phyloP scores from a whole-genome alignment of 2,113 vertebrate species.

The Coryphaenoides rupestris region DNA sequence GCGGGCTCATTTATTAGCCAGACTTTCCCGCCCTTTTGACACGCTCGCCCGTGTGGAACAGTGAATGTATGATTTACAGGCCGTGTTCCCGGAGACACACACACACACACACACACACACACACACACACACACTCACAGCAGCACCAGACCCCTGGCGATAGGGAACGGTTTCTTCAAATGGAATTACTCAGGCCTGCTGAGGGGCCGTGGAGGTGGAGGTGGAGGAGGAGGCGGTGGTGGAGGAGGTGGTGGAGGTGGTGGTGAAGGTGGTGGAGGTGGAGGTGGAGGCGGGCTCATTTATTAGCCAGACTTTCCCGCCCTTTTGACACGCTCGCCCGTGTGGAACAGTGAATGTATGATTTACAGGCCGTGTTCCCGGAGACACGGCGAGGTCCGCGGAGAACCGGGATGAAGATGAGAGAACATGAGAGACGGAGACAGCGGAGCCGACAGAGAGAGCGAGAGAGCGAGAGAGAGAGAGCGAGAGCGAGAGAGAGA shows the following conservation, averaged over 20 bases:
- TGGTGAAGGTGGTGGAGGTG: constrained; percentile 3
- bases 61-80: constrained; percentile 47
- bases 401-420: too few species aligned
- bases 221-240: constrained; percentile 7
- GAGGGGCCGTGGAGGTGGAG: not conserved
- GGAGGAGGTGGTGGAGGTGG: constrained; percentile 23
- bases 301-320: constrained; percentile 40
- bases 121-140: not conserved
- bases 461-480: not conserved
- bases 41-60: constrained; percentile 48
- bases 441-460: not conserved
- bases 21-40: constrained; percentile 18
- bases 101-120: not conserved
- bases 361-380: constrained; percentile 39
- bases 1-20: constrained; percentile 57
- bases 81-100: constrained; percentile 18
- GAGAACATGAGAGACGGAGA: not conserved
- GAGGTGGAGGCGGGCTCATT: constrained; percentile 34
- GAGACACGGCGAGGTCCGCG: not conserved
- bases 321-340: constrained; percentile 31
- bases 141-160: not conserved
- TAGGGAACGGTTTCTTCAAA: constrained; percentile 16
- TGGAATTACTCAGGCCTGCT: constrained; percentile 28
- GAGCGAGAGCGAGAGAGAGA: not conserved
- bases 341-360: constrained; percentile 51